Evolutionary conservation across 2,113 vertebrate species (phyloP), one percentile per base, ranked within the genome.

Genomic region (Rhabdornis inornatus): DNA sequence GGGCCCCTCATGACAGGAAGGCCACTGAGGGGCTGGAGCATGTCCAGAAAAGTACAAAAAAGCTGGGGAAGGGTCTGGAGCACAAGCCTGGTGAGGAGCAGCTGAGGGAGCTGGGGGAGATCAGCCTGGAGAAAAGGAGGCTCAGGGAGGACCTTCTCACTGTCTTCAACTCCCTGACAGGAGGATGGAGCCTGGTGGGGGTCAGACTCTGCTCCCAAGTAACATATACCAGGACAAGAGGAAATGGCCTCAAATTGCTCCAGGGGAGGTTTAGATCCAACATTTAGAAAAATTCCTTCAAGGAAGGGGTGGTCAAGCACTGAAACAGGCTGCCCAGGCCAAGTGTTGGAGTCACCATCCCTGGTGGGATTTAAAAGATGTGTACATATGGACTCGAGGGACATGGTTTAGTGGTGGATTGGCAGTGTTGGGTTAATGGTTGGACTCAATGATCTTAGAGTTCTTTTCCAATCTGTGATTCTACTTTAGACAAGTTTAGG

Each of bases 1-100:
- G 33, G 19, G 13, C 3, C 10, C 11, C 37, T 64, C 72, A n/a
- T 16, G 10, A 52, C 44, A 39, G 17, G 23, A 71, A 63, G 25
- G 27, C 4, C 57, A 65, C 2, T 10, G 23, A 90, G 14, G 33
- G 6, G 16, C 44, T 71, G 44, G 24, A 65, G 15, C 0, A 0
- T 17, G 28, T 59, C 52, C 65, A 45, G 28, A 39, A 27, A 78
- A 78, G 16, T 13, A 14, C 8, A 71, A 13, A 4, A 28, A 37
- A 71, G 23, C 2, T 30, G 44, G 23, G 3, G 50, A n/a, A 71
- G 28, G 4, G 14, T 52, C 33, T 71, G 50, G 28, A 64, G 33
- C 50, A 57, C 16, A 13, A 4, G 33, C 13, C 11, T 44, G 33
- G 6, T 45, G 37, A 78, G 37, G 11, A 64, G 33, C 33, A 78